Evolutionary conservation across 2,888 invertebrate species (phyloP).

Genomic region (Maniola hyperantus): DNA sequence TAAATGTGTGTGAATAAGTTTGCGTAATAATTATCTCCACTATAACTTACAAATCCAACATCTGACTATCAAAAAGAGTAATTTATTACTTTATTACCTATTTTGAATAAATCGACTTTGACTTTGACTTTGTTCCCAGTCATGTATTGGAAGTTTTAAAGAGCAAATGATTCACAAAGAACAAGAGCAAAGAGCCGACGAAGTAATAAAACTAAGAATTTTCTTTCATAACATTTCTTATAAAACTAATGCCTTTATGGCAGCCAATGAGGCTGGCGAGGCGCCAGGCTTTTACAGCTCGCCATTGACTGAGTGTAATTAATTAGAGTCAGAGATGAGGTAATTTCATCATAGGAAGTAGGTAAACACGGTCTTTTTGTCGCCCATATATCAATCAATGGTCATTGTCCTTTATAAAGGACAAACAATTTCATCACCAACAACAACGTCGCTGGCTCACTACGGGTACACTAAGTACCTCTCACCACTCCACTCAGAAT

Average conservation of each 20-base stretch:
- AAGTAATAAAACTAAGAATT: constrained; percentile 20
- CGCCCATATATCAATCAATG: not conserved
- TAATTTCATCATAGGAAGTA: constrained; percentile 15
- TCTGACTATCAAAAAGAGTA: too few species aligned
- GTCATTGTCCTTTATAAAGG: constrained; percentile 1
- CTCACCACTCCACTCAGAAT: too few species aligned
- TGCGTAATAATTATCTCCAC: too few species aligned
- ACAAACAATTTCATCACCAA: not conserved
- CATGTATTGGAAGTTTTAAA: constrained; percentile 6
- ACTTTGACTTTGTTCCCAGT: not conserved
- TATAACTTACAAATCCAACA: too few species aligned
- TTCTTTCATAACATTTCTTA: constrained; percentile 19
- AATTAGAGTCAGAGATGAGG: constrained; percentile 6
- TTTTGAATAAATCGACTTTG: too few species aligned
- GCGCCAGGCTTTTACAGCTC: constrained; percentile 10
- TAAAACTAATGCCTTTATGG: constrained; percentile 17
- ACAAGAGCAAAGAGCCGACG: constrained; percentile 12
- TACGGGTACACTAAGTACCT: too few species aligned
- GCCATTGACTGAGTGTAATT: constrained; percentile 13
- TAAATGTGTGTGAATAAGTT: too few species aligned
- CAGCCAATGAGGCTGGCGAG: constrained; percentile 11
- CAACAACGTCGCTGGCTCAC: too few species aligned
- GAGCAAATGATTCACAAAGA: constrained; percentile 20
- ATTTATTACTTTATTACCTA: too few species aligned
- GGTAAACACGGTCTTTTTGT: constrained; percentile 3